These are phyloP conservation scores for Telmatochromis sp. DNA, from an alignment of 2,113 vertebrate genomes.

Conservation along the genomic window DNA sequence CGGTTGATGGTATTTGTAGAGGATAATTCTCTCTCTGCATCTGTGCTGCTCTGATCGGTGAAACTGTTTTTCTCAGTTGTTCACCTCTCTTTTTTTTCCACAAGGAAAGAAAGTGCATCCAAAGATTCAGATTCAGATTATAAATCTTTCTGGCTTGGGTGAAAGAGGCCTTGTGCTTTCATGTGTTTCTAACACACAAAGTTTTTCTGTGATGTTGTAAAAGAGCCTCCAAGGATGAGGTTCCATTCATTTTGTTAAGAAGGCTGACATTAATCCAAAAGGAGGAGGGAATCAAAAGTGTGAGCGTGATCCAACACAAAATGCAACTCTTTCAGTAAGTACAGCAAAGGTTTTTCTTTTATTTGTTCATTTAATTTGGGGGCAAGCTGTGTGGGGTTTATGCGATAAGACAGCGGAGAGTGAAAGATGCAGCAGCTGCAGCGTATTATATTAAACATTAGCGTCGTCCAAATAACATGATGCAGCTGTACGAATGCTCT, in stretches of 20 bases:
- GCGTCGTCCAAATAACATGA: background rate
- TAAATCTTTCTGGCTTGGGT: background rate
- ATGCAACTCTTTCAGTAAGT: background rate
- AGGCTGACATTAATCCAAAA: background rate
- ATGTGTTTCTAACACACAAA: background rate
- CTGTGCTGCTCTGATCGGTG: background rate
- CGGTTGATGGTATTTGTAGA: background rate
- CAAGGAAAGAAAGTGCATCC: background rate
- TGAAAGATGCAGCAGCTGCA: background rate
- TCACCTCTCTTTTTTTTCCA: background rate
- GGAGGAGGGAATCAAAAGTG: background rate
- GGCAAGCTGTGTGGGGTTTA: background rate
- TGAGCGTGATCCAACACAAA: background rate
- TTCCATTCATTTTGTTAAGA: background rate
- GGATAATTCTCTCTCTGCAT: background rate
- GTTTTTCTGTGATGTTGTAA: background rate
- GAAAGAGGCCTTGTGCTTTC: background rate
- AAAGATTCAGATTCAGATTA: background rate
- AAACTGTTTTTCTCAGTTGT: background rate
- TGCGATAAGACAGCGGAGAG: background rate
- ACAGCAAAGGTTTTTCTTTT: background rate
- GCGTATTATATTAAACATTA: background rate
- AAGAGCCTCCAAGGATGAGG: background rate
- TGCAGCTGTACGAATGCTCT: background rate
- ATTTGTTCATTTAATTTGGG: background rate